Conservation (phyloP, 2,797 vertebrate genomes). For the Mormyrus hasselquistii region DNA sequence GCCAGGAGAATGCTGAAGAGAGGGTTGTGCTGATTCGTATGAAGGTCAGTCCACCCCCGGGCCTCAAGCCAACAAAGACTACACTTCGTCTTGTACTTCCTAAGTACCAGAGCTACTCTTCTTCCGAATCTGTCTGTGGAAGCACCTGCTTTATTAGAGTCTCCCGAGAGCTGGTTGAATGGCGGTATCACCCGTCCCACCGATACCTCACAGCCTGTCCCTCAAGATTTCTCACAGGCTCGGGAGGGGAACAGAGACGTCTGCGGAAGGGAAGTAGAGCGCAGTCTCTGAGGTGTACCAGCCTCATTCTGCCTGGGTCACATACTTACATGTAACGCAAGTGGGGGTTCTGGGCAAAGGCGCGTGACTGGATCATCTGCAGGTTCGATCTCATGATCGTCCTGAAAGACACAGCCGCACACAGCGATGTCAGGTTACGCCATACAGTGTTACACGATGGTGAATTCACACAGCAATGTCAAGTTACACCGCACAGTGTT, state of each 20-base stretch:
- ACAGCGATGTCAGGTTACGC: neutral
- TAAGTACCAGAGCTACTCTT: neutral
- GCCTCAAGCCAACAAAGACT: neutral
- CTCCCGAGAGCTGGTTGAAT: neutral
- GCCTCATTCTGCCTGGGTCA: neutral
- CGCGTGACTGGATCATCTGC: conserved; percentile 72
- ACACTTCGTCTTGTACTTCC: neutral
- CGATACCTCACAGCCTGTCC: neutral
- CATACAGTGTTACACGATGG: too few relatives aligned
- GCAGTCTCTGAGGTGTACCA: neutral
- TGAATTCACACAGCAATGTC: neutral
- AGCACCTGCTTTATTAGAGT: neutral
- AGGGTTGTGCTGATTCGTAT: neutral
- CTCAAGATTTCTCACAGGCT: neutral
- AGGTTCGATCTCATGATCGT: conserved; percentile 87
- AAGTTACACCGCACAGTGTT: neutral
- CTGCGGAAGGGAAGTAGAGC: neutral
- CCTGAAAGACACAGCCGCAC: conserved; percentile 50
- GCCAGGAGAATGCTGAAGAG: neutral
- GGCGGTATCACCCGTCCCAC: neutral
- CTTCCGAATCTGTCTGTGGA: neutral
- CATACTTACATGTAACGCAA: conserved; percentile 92
- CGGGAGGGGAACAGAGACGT: neutral
- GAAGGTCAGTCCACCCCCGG: neutral
- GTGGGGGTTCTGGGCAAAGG: conserved; percentile 87